Percentiles rank a stretch among this genome's conserved stretches.
These are phyloP conservation scores for Sphaerodactylus townsendi DNA, from an alignment of 2,113 vertebrate genomes.

Conservation along the genomic window DNA sequence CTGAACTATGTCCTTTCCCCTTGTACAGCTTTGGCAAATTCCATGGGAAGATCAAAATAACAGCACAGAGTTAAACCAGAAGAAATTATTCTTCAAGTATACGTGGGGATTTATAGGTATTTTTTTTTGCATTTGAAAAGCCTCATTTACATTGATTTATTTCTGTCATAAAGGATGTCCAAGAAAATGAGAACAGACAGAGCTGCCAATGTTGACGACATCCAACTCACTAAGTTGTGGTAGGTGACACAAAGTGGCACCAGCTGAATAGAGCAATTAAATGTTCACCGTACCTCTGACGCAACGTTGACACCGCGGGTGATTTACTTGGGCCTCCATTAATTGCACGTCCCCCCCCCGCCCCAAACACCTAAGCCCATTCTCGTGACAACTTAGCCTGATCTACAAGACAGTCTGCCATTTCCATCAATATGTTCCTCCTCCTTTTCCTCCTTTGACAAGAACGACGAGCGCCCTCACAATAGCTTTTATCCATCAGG, in stretches of 20 bases:
- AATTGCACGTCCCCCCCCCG: conserved; percentile 1
- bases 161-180: not conserved
- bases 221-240: conserved; percentile 34
- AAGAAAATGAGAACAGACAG: conserved; percentile 37
- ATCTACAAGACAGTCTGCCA: conserved; percentile 49
- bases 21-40: no score
- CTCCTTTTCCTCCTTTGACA: conserved; percentile 63
- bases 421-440: conserved; percentile 61
- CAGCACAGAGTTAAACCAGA: no score
- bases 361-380: conserved; percentile 32
- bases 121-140: not conserved
- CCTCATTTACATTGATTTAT: conserved; percentile 43
- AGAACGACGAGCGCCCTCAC: conserved; percentile 65
- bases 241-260: not conserved
- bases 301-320: not conserved
- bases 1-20: no score
- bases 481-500: conserved; percentile 73
- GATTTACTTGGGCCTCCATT: conserved; percentile 21
- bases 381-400: conserved; percentile 46
- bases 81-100: no score
- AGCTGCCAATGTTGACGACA: conserved; percentile 42
- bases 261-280: conserved; percentile 34
- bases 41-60: no score
- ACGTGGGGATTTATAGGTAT: conserved; percentile 1
- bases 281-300: conserved; percentile 13